Conservation (phyloP, 2,888 invertebrate species). For the Drosophila nr. medialis region DNA sequence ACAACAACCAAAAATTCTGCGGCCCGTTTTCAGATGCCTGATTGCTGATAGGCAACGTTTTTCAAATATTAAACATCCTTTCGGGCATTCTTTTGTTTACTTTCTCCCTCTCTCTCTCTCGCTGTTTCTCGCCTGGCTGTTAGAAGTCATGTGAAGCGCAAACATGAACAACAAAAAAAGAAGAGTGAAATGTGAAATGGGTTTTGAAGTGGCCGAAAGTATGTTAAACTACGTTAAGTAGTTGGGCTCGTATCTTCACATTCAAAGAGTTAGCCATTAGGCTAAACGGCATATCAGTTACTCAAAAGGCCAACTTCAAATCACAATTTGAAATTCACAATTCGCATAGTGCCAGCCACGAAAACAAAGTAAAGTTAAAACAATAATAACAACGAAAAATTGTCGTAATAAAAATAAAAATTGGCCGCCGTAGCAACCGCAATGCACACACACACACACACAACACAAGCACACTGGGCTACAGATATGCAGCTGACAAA, state of each 20-base stretch:
- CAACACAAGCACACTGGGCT: constrained; percentile 11
- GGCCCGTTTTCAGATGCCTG: constrained; percentile 42
- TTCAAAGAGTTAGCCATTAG: constrained; percentile 36
- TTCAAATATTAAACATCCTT: constrained; percentile 74
- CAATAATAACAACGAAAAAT: constrained; percentile 62
- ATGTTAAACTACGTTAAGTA: constrained; percentile 7
- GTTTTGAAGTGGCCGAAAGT: constrained; percentile 62
- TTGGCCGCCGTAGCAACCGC: constrained; percentile 68
- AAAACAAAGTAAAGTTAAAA: constrained; percentile 27
- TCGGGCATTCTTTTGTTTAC: constrained; percentile 64
- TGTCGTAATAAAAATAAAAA: constrained; percentile 71
- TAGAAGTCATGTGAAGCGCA: constrained; percentile 72
- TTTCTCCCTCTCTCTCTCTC: neutral
- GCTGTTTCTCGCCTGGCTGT: constrained; percentile 3
- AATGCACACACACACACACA: constrained; percentile 41
- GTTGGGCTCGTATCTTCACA: constrained; percentile 18
- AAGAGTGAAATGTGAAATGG: constrained; percentile 39
- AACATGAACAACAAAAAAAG: constrained; percentile 39
- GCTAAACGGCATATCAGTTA: constrained; percentile 40
- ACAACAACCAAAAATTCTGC: constrained; percentile 49
- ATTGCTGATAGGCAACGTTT: constrained; percentile 49
- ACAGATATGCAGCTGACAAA: constrained; percentile 57
- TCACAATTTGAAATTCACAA: constrained; percentile 23
- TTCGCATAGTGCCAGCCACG: constrained; percentile 28
- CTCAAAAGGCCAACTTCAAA: constrained; percentile 32